A percentile compares a stretch with the other conserved stretches of the same genome.
Conservation (phyloP, 2,888 invertebrate species). For the Diploptera punctata region DNA sequence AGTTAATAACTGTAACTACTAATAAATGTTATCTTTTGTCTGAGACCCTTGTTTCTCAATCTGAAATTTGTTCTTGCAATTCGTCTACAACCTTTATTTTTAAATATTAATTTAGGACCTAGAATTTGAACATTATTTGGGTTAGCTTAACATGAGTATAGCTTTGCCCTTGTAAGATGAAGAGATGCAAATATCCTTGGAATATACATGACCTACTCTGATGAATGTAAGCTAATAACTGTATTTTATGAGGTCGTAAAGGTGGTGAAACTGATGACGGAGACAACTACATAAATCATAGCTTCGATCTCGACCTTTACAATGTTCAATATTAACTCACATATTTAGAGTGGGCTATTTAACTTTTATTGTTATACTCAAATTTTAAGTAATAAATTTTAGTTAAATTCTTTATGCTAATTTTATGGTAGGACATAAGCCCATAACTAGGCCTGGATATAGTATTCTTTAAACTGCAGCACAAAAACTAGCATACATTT, state of each 20-base stretch:
- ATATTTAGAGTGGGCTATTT: background rate
- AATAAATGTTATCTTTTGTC: no score
- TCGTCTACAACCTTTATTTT: no score
- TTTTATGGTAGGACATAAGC: background rate
- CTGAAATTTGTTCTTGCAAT: no score
- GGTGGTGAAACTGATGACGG: conserved; percentile 7
- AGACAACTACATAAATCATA: background rate
- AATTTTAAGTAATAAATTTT: background rate
- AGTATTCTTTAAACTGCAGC: no score
- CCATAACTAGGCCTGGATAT: no score
- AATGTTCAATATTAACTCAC: background rate
- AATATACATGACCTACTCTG: background rate
- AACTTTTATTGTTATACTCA: background rate
- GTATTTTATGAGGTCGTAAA: conserved; percentile 18
- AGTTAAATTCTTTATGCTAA: background rate
- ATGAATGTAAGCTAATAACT: background rate
- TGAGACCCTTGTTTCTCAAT: no score
- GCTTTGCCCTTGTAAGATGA: background rate
- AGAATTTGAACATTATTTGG: no score
- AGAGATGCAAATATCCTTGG: background rate
- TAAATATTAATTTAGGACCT: no score
- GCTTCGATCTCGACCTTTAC: background rate
- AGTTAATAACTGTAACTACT: no score
- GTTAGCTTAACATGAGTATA: no score
- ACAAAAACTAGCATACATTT: no score